Base-by-base conservation (phyloP, 2,888 invertebrate genomes). In the Scelioninae gen. 1 region DNA sequence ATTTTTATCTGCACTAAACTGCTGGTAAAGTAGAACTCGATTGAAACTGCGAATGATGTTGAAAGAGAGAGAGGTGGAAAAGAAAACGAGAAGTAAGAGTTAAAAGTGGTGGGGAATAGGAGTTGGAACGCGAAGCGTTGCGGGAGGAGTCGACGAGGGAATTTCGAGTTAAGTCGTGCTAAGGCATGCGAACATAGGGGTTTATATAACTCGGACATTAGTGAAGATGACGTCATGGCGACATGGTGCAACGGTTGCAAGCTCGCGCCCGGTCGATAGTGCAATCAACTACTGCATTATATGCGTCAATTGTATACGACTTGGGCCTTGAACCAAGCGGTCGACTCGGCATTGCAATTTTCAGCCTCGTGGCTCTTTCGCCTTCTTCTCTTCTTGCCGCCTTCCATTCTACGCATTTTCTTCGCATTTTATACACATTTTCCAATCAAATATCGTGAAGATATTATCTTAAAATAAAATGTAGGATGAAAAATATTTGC, bases 171-270 rank as follows among this genome's bases (percentile, higher is more conserved):
- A 60, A 83, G 63, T 65, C 56, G 72, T 40, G 80, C 68, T 38
- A 38, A 81, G 82, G 84, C 83, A 82, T 78, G 87, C 84, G 86
- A 86, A 87, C 86, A 88, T 86, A 86, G 87, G 87, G 89, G 89
- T 89, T 90, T 90, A 90, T 90, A 88, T 90, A 90, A 90, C 89
- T 89, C 89, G 90, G 88, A 82, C 89, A 90, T 89, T 88, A 88
- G 89, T 87, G 86, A 84, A 81, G 85, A 83, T 90, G 90, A 90
- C 90, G 90, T 90, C 88, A 90, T 86, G 71, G 69, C 84, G 69
- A 71, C 76, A 82, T 85, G 85, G 81, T 86, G 86, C 86, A 88
- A 87, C 86, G 85, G 85, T 84, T 82, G 85, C 85, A 76, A 81
- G 84, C 85, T 85, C 81, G 75, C 60, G 66, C 65, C 66, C 71